phyloP scores from a whole-genome alignment of 2,888 invertebrate genomes.

The Ochropleura plecta region DNA sequence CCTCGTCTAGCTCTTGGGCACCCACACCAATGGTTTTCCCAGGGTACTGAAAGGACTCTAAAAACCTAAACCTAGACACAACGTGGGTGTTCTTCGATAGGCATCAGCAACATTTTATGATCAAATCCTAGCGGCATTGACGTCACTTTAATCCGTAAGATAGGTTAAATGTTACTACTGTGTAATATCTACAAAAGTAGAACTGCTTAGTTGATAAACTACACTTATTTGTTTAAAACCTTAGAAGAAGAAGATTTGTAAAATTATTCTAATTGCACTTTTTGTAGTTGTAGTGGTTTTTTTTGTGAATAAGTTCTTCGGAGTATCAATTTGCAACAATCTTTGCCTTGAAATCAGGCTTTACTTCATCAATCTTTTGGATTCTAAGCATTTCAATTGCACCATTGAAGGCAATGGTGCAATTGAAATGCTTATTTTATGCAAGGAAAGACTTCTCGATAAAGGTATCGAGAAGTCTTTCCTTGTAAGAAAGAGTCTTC shows the following conservation, averaged over 20 bases:
- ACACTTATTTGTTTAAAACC: not conserved
- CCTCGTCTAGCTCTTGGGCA: not conserved
- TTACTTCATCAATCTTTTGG: not conserved
- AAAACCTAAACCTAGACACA: slow-evolving; percentile 25
- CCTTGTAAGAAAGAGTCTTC: not conserved
- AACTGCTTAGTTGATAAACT: not conserved
- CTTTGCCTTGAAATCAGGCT: not conserved
- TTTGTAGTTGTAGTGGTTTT: not conserved
- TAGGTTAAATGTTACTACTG: not conserved
- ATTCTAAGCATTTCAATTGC: too few species aligned
- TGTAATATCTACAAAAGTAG: not conserved
- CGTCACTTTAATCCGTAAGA: not conserved
- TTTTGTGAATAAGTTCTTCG: not conserved
- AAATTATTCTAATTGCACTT: not conserved
- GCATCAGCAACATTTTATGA: slow-evolving; percentile 5
- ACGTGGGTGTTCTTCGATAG: slow-evolving; percentile 38
- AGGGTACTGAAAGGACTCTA: slow-evolving; percentile 10
- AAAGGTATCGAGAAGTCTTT: too few species aligned
- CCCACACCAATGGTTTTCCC: not conserved
- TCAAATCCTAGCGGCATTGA: not conserved
- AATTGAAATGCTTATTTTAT: too few species aligned
- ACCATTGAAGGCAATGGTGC: too few species aligned
- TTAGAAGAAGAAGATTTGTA: not conserved
- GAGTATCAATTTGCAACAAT: not conserved
- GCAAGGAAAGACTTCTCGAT: not conserved